Conservation (phyloP, 35 echinoderm and acorn worm species). For the Lytechinus pictus region DNA sequence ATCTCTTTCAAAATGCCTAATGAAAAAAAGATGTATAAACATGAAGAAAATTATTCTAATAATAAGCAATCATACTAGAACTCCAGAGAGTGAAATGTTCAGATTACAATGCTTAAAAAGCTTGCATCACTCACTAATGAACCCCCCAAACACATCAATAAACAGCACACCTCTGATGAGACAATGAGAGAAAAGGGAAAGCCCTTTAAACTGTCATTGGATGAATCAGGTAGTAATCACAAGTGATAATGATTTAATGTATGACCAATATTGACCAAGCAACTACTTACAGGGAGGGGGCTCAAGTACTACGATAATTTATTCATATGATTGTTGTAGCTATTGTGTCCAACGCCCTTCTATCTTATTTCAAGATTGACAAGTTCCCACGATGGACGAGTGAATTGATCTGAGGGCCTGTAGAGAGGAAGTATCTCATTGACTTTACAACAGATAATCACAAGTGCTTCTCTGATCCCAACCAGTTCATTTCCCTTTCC, state of each 20-base stretch:
- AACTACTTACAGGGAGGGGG: neutral
- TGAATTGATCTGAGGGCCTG: neutral
- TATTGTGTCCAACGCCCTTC: neutral
- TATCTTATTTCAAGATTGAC: neutral
- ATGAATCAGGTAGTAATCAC: neutral
- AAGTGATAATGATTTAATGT: neutral
- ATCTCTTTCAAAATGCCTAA: too few species aligned
- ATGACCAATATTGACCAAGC: conserved; percentile 11
- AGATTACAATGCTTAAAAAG: neutral
- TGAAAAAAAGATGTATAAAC: too few species aligned
- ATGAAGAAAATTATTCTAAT: neutral
- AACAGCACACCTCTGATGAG: neutral
- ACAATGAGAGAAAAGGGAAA: neutral
- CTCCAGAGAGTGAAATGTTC: neutral
- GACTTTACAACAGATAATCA: neutral
- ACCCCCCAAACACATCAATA: neutral
- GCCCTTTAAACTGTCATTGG: neutral
- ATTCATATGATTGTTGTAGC: neutral
- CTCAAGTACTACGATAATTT: neutral
- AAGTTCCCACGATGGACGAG: neutral
- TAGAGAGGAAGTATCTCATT: neutral
- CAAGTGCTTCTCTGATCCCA: neutral
- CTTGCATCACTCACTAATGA: neutral
- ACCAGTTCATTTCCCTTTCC: neutral
- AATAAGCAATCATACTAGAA: neutral